Evolutionary conservation across 2,888 invertebrate species (phyloP).

Genomic region (Dascillus cervinus): DNA sequence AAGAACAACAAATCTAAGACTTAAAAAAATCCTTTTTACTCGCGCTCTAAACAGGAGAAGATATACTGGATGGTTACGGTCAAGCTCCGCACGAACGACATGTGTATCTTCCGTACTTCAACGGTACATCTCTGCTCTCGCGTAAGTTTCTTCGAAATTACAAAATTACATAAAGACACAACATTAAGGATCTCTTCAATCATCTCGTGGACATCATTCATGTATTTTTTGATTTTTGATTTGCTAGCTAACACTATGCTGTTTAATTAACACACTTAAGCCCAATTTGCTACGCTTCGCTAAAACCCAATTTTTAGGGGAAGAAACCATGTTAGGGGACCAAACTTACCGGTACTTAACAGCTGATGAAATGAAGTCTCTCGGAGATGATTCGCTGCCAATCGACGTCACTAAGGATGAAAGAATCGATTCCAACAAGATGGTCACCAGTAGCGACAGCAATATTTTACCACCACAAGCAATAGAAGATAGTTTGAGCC

Average conservation of each 20-base stretch:
- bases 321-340: slow-evolving; percentile 85
- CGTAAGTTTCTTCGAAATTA: slow-evolving; percentile 59
- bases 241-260: slow-evolving; percentile 23
- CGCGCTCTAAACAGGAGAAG: slow-evolving; percentile 31
- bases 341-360: slow-evolving; percentile 88
- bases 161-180: slow-evolving; percentile 7
- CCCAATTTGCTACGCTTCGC: neutral
- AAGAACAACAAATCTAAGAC: neutral
- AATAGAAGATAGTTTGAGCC: slow-evolving; percentile 56
- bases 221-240: slow-evolving; percentile 8
- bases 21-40: slow-evolving; percentile 12
- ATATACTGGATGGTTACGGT: slow-evolving; percentile 52
- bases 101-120: slow-evolving; percentile 77
- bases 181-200: slow-evolving; percentile 22
- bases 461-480: slow-evolving; percentile 47
- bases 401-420: slow-evolving; percentile 91
- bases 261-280: slow-evolving; percentile 1
- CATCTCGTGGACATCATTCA: slow-evolving; percentile 2
- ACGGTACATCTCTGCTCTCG: slow-evolving; percentile 69
- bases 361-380: slow-evolving; percentile 91
- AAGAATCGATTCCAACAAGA: slow-evolving; percentile 63
- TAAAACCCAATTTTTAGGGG: slow-evolving; percentile 50
- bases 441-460: slow-evolving; percentile 45
- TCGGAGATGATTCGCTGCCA: slow-evolving; percentile 87
- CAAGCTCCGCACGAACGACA: slow-evolving; percentile 69